These are phyloP conservation scores for Glandiceps talaboti DNA, from an alignment of 53 echinoderm and acorn worm genomes.

Conservation along the genomic window DNA sequence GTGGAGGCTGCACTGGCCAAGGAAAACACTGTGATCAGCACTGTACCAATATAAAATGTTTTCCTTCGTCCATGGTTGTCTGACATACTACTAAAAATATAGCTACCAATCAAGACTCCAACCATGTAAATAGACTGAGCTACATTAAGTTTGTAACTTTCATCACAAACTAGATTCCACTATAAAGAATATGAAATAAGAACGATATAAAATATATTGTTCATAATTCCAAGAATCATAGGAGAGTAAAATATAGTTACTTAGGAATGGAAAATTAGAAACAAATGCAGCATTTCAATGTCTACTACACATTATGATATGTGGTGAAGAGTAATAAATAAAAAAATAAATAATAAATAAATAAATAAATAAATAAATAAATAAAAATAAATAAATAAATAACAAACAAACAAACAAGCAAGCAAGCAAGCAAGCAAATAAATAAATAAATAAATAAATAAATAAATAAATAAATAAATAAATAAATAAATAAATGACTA, in stretches of 20 bases:
- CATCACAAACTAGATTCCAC: constrained; percentile 90
- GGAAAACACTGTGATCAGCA: constrained; percentile 15
- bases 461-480: too few species aligned
- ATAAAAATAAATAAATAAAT: too few species aligned
- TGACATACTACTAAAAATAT: constrained; percentile 44
- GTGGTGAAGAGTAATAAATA: too few species aligned
- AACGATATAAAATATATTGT: too few species aligned
- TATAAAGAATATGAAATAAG: constrained; percentile 17
- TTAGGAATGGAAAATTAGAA: not conserved
- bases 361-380: too few species aligned
- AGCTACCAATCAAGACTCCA: constrained; percentile 56
- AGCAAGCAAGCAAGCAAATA: too few species aligned
- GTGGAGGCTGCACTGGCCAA: constrained; percentile 20
- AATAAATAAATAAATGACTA: too few species aligned
- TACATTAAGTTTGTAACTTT: constrained; percentile 28
- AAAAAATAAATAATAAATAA: too few species aligned
- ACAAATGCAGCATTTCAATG: not conserved
- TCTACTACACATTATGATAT: constrained; percentile 7
- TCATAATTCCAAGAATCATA: too few species aligned
- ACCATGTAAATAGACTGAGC: constrained; percentile 63
- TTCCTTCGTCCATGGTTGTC: constrained; percentile 61
- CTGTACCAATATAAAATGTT: constrained; percentile 22
- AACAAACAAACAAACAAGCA: too few species aligned
- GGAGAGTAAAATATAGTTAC: too few species aligned
- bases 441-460: too few species aligned